phyloP scores from a whole-genome alignment of 2,888 invertebrate species.

The Zele albiditarsus region DNA sequence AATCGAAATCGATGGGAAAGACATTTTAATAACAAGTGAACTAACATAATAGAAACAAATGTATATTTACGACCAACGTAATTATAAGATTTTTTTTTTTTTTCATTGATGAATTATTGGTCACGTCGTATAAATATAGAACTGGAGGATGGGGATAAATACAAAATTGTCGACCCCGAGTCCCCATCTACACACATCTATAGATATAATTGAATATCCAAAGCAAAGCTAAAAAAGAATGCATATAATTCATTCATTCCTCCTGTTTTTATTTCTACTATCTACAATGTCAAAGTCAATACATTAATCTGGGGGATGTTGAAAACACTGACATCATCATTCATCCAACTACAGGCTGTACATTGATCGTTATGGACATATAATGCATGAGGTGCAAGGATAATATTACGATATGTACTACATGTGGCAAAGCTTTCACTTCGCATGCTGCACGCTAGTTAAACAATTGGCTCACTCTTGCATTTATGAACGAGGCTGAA shows the following conservation, averaged over 20 bases:
- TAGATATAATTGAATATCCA: not conserved
- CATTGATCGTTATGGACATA: not conserved
- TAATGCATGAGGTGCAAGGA: conserved; percentile 8
- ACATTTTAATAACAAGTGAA: too few species aligned
- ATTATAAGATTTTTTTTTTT: too few species aligned
- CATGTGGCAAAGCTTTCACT: conserved; percentile 31
- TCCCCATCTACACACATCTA: not conserved
- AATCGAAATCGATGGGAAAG: too few species aligned
- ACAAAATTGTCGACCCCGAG: not conserved
- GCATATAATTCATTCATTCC: not conserved
- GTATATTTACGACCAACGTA: too few species aligned
- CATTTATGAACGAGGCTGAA: conserved; percentile 66
- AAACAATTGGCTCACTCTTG: conserved; percentile 59
- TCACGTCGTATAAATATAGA: too few species aligned
- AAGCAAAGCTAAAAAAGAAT: not conserved
- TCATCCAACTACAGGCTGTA: not conserved
- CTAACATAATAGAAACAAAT: too few species aligned
- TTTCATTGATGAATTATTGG: too few species aligned
- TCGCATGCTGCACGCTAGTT: conserved; percentile 66
- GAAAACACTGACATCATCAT: conserved; percentile 1
- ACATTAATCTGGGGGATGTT: not conserved
- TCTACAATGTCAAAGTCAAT: too few species aligned
- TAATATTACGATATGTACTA: not conserved
- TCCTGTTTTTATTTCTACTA: not conserved
- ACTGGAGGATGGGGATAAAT: too few species aligned